These are phyloP conservation scores for Larimichthys polyactis DNA, from an alignment of 2,113 vertebrate genomes.

Conservation along the genomic window DNA sequence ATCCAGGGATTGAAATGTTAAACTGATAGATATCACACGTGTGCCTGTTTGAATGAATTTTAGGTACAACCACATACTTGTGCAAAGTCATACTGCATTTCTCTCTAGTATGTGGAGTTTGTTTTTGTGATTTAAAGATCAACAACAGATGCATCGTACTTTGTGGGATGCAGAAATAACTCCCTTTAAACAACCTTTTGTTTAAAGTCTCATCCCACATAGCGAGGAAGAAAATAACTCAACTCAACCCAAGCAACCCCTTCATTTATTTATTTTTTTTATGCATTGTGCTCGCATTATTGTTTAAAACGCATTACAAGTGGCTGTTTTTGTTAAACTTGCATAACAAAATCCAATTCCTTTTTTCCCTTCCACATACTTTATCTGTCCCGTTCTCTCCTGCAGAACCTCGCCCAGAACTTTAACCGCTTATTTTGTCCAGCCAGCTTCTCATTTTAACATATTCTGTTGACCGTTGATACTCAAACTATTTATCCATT, in stretches of 20 bases:
- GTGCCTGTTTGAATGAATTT: not conserved
- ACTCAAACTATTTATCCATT: not conserved
- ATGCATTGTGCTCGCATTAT: constrained; percentile 3
- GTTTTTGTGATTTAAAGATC: not conserved
- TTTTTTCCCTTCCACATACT: constrained; percentile 2
- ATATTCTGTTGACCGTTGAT: not conserved
- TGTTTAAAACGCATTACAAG: not conserved
- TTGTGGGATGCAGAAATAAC: constrained; percentile 36
- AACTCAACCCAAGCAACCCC: not conserved
- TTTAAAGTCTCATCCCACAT: not conserved
- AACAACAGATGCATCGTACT: not conserved
- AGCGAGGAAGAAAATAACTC: not conserved
- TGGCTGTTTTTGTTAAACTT: constrained; percentile 8
- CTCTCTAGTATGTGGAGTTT: not conserved
- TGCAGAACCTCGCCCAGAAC: not conserved
- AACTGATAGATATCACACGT: not conserved
- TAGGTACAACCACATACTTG: not conserved
- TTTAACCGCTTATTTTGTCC: not conserved
- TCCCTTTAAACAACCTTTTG: constrained; percentile 10
- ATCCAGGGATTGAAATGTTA: not conserved
- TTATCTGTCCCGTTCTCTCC: not conserved
- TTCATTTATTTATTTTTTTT: not conserved
- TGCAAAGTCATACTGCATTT: not conserved
- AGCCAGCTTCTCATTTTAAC: not conserved
- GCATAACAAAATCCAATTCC: not conserved